These are phyloP conservation scores for Aelia acuminata DNA, from an alignment of 2,888 invertebrate species.

Conservation along the genomic window DNA sequence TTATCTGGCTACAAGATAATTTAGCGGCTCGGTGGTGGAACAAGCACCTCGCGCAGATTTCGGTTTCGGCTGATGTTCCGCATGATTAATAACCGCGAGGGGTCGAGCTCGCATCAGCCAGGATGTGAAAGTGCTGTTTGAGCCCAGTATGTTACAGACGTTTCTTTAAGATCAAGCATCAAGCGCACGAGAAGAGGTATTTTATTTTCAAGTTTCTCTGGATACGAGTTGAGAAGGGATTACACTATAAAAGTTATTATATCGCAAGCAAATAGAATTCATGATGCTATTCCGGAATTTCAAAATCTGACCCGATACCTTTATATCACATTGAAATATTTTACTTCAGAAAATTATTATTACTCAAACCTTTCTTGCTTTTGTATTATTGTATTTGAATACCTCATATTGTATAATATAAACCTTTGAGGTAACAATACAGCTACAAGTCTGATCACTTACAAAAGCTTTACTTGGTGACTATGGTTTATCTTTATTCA, in stretches of 20 bases:
- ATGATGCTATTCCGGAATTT: background rate
- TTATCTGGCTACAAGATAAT: background rate
- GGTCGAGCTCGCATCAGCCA: background rate
- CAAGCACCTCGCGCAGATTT: background rate
- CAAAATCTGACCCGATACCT: background rate
- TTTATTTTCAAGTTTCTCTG: background rate
- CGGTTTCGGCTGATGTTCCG: background rate
- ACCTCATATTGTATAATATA: too few species aligned
- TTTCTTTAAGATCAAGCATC: background rate
- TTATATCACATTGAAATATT: too few species aligned
- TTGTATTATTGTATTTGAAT: too few species aligned
- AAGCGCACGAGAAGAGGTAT: background rate
- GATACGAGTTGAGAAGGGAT: background rate
- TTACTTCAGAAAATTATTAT: too few species aligned
- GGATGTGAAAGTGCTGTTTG: background rate
- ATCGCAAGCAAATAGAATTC: background rate
- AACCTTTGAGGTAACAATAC: too few species aligned
- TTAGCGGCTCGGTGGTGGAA: background rate
- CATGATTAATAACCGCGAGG: background rate
- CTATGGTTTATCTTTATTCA: too few species aligned
- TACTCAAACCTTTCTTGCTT: too few species aligned
- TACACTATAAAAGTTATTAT: too few species aligned
- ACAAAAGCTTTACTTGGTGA: too few species aligned
- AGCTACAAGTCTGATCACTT: too few species aligned
- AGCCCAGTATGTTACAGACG: background rate